Base-by-base conservation (phyloP, 2,797 vertebrate species). In the Sebastes oblongus region DNA sequence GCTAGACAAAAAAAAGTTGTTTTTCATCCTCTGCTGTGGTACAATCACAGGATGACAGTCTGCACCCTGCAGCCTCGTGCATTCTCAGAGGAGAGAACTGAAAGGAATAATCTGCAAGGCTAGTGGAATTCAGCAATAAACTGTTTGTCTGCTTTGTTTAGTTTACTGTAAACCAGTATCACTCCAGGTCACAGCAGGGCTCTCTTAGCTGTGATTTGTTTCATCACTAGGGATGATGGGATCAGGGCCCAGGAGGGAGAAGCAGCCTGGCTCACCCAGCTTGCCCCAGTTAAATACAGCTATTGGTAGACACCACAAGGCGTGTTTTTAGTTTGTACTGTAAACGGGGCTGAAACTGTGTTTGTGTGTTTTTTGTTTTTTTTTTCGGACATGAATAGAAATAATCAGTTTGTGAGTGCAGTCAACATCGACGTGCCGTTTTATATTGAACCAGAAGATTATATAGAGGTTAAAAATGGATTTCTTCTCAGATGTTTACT, bases 121-220 rank as follows among this genome's bases (percentile, higher is more conserved):
- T n/a, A 2, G 2, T 58, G 29, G 22, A 82, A 78, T 39, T 34
- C 36, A 80, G 36, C n/a, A 59, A 18, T 25, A 34, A 70, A 62
- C 27, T 3, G 11, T 83, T 62, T 80, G 7, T 46, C 36, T 36
- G 42, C 24, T 73, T 66, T 68, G 27, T 82, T 81, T 60, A 12
- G 56, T 65, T 76, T 25, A 59, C 50, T 46, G 39, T 72, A 46
- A 78, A 81, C 1, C 1, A 72, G 39, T 79, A n/a, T 60, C 7
- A 52, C 36, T 68, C 12, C 39, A 68, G 60, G 75, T 75, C 70
- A 65, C 2, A 58, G 77, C 64, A 34, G 13, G 42, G 65, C 10
- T 29, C 59, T 66, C 30, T 20, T 54, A 46, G 46, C 60, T 39
- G 14, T 54, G 50, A 32, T 68, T 66, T 58, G 8, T 59, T 77